Evolutionary conservation across 2,797 vertebrate genomes (phyloP).

Genomic region (Tauraco hartlaubi): DNA sequence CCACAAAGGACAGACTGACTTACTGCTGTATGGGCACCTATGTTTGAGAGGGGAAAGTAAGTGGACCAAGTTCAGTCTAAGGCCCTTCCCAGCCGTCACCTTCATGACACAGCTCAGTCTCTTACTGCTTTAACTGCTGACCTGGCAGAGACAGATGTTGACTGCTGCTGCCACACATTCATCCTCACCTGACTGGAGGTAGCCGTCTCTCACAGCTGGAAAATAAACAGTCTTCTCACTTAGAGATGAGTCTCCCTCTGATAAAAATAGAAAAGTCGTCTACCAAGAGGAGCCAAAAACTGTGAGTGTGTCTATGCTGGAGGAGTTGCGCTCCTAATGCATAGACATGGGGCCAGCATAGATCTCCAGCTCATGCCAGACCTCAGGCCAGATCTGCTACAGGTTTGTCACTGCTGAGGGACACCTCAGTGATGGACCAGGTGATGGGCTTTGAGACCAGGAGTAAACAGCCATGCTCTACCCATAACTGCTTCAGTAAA

Average conservation of each 20-base stretch:
- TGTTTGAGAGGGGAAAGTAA: not conserved
- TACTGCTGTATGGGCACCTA: fast-evolving
- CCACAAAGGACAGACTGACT: not conserved
- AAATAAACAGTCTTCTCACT: not conserved
- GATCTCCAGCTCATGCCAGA: not conserved
- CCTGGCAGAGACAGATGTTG: not conserved
- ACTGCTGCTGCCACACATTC: not conserved
- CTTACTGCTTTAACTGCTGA: not conserved
- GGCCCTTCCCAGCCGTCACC: not conserved
- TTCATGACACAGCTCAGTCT: not conserved
- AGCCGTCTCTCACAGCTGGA: not conserved
- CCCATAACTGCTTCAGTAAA: not conserved
- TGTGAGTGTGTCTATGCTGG: not conserved
- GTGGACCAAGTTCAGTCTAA: not conserved
- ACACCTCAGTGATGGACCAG: not conserved
- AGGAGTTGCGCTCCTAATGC: not conserved
- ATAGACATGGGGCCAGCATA: not conserved
- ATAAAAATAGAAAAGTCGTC: not conserved
- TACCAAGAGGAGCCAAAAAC: not conserved
- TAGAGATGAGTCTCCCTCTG: not conserved
- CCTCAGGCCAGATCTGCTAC: not conserved
- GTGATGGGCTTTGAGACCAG: not conserved
- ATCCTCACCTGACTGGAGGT: not conserved
- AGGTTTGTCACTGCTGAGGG: not conserved
- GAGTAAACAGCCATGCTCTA: not conserved